Evolutionary conservation across 2,888 invertebrate genomes (phyloP), one percentile per base, ranked within the genome.

Genomic region (Nephrocerus scutellatus): DNA sequence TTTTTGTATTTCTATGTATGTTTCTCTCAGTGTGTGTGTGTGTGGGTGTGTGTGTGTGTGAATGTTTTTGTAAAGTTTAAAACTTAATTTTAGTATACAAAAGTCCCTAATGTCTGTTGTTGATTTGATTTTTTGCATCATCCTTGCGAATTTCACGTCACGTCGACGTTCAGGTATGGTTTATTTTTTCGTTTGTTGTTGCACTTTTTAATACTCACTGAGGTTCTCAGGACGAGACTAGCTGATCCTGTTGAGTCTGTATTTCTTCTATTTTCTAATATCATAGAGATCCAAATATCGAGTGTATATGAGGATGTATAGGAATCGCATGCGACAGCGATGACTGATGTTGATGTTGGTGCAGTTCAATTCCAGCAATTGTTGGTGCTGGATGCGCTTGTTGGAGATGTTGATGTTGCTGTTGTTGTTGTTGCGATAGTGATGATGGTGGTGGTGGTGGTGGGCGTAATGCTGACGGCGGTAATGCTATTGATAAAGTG

Each of bases 221-320:
- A 12, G 13, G 13, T 12, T n/a, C 6, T 6, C 6, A 26, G 13
- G 26, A 26, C 13, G 39, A 34, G 30, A 38, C 40, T 36, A 30
- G 23, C 39, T 36, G 30, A 39, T 46, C 29, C 10, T 43, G 32
- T 35, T 39, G 36, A 41, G 42, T 45, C 42, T 51, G 49, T 46
- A 48, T 42, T 51, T 50, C 52, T 47, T 50, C 50, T 54, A 52
- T 51, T 52, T 64, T 58, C 54, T 64, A 63, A 59, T 63, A 67
- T 67, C 67, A 67, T 64, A 66, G 66, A 66, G 66, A 67, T 67
- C 66, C 66, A 59, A 67, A 67, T 60, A 67, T 67, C 59, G 66
- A 67, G 63, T 67, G 68, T 59, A 64, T 64, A 51, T 64, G 64
- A 45, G 64, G 64, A 56, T 64, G 64, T 55, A 64, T 59, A 52